phyloP scores from a whole-genome alignment of 1,140 invertebrate species.

The Cydia amplana region DNA sequence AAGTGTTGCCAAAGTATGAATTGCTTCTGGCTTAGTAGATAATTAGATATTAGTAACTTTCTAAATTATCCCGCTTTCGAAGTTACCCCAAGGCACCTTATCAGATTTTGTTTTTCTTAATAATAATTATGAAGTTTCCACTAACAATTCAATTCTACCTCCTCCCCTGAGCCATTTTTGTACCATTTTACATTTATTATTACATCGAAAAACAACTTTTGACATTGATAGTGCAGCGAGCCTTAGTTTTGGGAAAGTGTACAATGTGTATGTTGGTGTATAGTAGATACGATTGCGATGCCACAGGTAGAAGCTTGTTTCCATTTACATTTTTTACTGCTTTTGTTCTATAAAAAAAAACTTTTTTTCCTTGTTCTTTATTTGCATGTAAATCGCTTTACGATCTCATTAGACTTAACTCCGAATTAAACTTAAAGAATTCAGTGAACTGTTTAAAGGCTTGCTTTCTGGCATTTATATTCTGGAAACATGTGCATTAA shows the following conservation, averaged over 20 bases:
- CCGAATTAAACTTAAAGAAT: not conserved
- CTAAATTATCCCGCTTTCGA: too few relatives aligned
- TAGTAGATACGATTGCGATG: not conserved
- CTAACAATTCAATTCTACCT: too few relatives aligned
- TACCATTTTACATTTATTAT: too few relatives aligned
- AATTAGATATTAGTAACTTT: too few relatives aligned
- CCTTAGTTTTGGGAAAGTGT: not conserved
- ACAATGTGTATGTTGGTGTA: not conserved
- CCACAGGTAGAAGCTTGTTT: not conserved
- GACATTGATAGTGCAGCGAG: not conserved
- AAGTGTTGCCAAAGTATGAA: too few relatives aligned
- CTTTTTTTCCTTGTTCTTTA: not conserved
- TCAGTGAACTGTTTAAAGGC: too few relatives aligned
- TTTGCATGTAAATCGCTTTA: not conserved
- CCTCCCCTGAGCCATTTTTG: too few relatives aligned
- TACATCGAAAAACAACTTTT: too few relatives aligned
- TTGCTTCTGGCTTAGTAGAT: too few relatives aligned
- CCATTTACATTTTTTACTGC: not conserved
- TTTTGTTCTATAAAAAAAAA: not conserved
- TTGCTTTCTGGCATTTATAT: not conserved
- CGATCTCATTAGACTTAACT: not conserved
- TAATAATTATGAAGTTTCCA: not conserved
- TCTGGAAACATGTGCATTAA: not conserved
- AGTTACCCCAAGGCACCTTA: too few relatives aligned
- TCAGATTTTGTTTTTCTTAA: not conserved